phyloP scores from a whole-genome alignment of 2,797 vertebrate species.

The Lagodon rhomboides region DNA sequence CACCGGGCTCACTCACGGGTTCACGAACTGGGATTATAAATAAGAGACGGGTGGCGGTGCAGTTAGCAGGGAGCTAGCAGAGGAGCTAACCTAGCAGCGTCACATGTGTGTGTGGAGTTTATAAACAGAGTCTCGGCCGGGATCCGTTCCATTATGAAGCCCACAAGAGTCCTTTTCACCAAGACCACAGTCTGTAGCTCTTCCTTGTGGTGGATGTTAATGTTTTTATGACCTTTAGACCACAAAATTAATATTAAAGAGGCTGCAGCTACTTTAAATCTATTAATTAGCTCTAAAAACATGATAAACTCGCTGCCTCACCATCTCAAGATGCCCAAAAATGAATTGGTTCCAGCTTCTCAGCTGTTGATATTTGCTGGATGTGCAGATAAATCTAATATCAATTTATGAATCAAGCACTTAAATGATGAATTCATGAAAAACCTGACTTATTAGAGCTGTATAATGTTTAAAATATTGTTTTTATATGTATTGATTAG shows the following conservation, averaged over 20 bases:
- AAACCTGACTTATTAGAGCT: not conserved
- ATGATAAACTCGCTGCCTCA: no score
- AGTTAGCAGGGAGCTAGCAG: constrained; percentile 24
- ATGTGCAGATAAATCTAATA: not conserved
- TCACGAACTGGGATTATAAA: accelerated
- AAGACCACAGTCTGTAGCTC: no score
- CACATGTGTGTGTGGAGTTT: constrained; percentile 68
- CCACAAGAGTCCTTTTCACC: not conserved
- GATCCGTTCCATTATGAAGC: constrained; percentile 36
- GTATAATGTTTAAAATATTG: not conserved
- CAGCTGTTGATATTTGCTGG: not conserved
- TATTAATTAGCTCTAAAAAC: no score
- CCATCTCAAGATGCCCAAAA: not conserved
- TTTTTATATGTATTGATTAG: not conserved
- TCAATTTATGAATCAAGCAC: not conserved
- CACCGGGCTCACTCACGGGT: accelerated
- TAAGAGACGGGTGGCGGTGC: accelerated
- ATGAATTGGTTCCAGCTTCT: not conserved
- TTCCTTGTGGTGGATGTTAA: not conserved
- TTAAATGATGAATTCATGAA: not conserved
- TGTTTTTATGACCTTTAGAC: not conserved
- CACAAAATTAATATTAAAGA: not conserved
- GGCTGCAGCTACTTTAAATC: no score
- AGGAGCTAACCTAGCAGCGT: constrained; percentile 36
- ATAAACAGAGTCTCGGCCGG: constrained; percentile 62